Conservation (phyloP, 2,113 vertebrate species). For the Bostrychus sinensis region DNA sequence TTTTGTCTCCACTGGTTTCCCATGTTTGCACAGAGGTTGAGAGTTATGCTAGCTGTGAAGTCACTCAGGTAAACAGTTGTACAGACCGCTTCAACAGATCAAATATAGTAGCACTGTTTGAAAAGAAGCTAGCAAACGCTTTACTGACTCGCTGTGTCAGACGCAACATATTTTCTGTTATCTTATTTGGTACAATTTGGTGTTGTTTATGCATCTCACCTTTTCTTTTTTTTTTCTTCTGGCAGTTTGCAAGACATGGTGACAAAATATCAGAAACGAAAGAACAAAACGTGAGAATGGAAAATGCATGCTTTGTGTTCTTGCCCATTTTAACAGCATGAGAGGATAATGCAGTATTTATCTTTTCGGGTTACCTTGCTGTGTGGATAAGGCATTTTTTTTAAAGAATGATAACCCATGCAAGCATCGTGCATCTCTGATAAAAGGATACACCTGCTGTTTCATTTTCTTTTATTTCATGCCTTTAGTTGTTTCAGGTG, state of each 20-base stretch:
- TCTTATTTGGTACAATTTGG: slow-evolving; percentile 30
- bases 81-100: slow-evolving; percentile 36
- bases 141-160: slow-evolving; percentile 26
- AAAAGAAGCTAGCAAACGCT: slow-evolving; percentile 21
- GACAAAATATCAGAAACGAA: slow-evolving; percentile 99
- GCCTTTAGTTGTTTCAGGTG: slow-evolving; percentile 31
- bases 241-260: slow-evolving; percentile 98
- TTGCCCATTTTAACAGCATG: slow-evolving; percentile 29
- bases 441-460: slow-evolving; percentile 38
- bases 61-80: slow-evolving; percentile 61
- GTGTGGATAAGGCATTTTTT: slow-evolving; percentile 31
- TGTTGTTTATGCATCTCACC: slow-evolving; percentile 45
- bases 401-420: slow-evolving; percentile 37
- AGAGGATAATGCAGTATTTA: slow-evolving; percentile 67
- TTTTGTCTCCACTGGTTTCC: slow-evolving; percentile 43
- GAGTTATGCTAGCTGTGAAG: slow-evolving; percentile 51
- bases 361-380: slow-evolving; percentile 28
- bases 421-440: slow-evolving; percentile 36
- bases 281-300: slow-evolving; percentile 96
- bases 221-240: slow-evolving; percentile 45
- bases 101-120: slow-evolving; percentile 32
- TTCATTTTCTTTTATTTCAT: slow-evolving; percentile 45
- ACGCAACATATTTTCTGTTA: slow-evolving; percentile 35
- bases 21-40: slow-evolving; percentile 56
- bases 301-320: slow-evolving; percentile 51